Percentiles rank a stretch among this genome's conserved stretches.
phyloP scores from a whole-genome alignment of 2,888 invertebrate genomes.

The Dasysyrphus tricinctus region DNA sequence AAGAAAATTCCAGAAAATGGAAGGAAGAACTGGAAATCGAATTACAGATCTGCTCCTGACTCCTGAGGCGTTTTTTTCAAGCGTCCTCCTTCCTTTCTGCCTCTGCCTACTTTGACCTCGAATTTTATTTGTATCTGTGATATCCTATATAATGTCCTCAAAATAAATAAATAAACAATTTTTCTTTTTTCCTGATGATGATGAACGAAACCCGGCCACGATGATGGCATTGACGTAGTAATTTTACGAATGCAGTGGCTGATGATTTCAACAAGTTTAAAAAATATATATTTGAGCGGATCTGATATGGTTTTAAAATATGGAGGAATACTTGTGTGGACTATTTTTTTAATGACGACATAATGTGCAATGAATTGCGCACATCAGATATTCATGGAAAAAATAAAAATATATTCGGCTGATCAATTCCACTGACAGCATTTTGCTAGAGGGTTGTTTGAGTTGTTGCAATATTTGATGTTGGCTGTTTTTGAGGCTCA shows the following conservation, averaged over 20 bases:
- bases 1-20: neutral
- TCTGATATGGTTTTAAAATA: neutral
- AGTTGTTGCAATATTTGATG: conserved; percentile 9
- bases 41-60: conserved; percentile 53
- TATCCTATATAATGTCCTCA: conserved; percentile 27
- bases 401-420: neutral
- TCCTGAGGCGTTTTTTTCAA: conserved; percentile 50
- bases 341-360: conserved; percentile 19
- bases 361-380: conserved; percentile 19
- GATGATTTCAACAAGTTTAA: conserved; percentile 22
- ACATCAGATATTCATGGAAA: conserved; percentile 3
- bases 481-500: conserved; percentile 1
- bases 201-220: neutral
- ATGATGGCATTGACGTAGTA: conserved; percentile 31
- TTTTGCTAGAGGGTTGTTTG: neutral
- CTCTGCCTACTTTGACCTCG: neutral
- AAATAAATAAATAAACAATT: conserved; percentile 40
- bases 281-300: neutral
- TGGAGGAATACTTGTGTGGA: neutral
- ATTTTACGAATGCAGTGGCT: too few species aligned
- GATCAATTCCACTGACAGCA: neutral
- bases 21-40: conserved; percentile 54
- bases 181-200: neutral
- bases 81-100: neutral
- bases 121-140: neutral